phyloP scores from a whole-genome alignment of 2,888 invertebrate genomes.

The Laothoe populi region DNA sequence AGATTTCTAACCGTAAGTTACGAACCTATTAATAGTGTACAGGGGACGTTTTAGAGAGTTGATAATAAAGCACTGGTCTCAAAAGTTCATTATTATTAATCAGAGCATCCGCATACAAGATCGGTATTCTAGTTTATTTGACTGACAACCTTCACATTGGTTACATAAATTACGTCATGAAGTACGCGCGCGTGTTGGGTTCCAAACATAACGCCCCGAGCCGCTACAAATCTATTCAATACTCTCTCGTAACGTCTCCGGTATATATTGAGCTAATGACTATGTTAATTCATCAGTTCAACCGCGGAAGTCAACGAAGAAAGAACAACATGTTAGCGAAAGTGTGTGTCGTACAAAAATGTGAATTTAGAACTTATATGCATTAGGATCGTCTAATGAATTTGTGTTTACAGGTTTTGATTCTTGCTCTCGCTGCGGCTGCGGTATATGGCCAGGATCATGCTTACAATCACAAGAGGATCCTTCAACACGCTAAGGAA shows the following conservation, averaged over 20 bases:
- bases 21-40: conserved; percentile 35
- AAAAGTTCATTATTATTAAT: conserved; percentile 42
- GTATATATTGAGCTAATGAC: conserved; percentile 83
- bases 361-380: conserved; percentile 29
- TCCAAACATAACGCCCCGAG: conserved; percentile 73
- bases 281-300: conserved; percentile 82
- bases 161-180: conserved; percentile 82
- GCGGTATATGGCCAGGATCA: conserved; percentile 58
- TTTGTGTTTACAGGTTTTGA: conserved; percentile 59
- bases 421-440: conserved; percentile 54
- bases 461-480: conserved; percentile 54
- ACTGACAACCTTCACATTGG: conserved; percentile 79
- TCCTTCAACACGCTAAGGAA: conserved; percentile 55
- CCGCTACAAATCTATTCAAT: conserved; percentile 77
- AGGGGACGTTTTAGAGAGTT: conserved; percentile 32
- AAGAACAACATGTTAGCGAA: conserved; percentile 78
- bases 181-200: conserved; percentile 64
- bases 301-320: conserved; percentile 77
- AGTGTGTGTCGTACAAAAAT: conserved; percentile 56
- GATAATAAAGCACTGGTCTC: conserved; percentile 31
- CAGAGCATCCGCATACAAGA: conserved; percentile 45
- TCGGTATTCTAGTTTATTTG: conserved; percentile 54
- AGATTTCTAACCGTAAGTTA: conserved; percentile 46
- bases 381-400: conserved; percentile 31
- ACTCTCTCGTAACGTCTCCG: conserved; percentile 82